These are phyloP conservation scores for Philaenus spumarius DNA, from an alignment of 1,140 invertebrate genomes.

Conservation along the genomic window DNA sequence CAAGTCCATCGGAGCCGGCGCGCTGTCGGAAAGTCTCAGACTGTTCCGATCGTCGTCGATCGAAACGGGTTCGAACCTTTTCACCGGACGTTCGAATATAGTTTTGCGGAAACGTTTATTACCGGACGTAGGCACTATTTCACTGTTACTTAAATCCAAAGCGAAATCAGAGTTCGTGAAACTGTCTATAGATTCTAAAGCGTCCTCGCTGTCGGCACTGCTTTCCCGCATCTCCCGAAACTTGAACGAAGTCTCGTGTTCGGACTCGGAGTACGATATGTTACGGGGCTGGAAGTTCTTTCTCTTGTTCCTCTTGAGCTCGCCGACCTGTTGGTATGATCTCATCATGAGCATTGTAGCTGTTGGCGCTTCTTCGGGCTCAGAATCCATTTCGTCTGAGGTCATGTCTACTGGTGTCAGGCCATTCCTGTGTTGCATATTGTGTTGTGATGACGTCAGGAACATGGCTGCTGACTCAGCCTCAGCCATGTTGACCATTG, in stretches of 20 bases:
- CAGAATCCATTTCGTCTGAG: conserved; percentile 29
- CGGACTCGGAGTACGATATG: conserved; percentile 35
- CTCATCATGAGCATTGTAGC: conserved; percentile 13
- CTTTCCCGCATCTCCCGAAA: not conserved
- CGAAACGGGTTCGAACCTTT: conserved; percentile 16
- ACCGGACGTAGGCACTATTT: conserved; percentile 1
- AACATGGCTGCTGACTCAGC: conserved; percentile 29
- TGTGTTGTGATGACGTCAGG: conserved; percentile 21
- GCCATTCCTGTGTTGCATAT: conserved; percentile 17
- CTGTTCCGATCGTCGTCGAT: not conserved
- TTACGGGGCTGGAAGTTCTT: conserved; percentile 46
- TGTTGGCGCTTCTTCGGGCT: conserved; percentile 21
- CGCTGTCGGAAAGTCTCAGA: conserved; percentile 11
- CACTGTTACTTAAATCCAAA: conserved; percentile 18
- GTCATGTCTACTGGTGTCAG: conserved; percentile 21
- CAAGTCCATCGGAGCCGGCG: conserved; percentile 30
- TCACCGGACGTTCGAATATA: conserved; percentile 8
- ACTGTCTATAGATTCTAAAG: conserved; percentile 6
- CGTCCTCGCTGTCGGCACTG: conserved; percentile 11
- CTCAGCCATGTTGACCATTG: conserved; percentile 34
- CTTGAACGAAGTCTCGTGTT: conserved; percentile 19
- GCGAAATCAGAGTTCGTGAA: conserved; percentile 10
- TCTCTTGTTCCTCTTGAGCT: conserved; percentile 40
- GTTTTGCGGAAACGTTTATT: conserved; percentile 16
- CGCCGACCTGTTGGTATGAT: conserved; percentile 3